These are phyloP conservation scores for Sesamia inferens DNA, from an alignment of 2,888 invertebrate species.

Conservation along the genomic window DNA sequence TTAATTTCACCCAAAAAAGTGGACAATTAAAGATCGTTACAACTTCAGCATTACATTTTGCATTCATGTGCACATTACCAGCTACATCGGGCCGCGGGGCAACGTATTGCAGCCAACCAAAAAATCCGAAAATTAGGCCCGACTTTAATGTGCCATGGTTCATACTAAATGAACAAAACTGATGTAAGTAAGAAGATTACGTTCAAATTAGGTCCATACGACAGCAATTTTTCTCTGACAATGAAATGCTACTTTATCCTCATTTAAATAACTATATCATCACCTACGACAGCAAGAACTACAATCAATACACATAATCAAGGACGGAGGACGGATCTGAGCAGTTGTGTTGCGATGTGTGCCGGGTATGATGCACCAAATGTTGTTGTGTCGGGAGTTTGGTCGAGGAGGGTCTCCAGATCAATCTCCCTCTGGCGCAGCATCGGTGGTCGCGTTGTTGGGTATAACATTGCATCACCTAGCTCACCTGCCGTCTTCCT, in stretches of 20 bases:
- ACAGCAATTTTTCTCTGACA: slow-evolving; percentile 18
- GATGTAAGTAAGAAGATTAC: neutral
- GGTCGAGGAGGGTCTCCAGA: no score
- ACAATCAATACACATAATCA: no score
- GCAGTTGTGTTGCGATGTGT: no score
- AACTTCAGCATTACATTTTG: neutral
- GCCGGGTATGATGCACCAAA: no score
- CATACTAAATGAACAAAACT: neutral
- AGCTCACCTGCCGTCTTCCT: no score
- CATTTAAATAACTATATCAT: neutral
- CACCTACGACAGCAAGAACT: neutral
- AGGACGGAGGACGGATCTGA: no score
- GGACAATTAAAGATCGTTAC: neutral
- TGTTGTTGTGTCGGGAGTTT: no score
- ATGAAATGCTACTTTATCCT: slow-evolving; percentile 33
- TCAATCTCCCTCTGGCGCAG: no score
- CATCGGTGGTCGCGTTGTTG: no score
- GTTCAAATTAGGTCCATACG: neutral
- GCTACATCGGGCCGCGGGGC: neutral
- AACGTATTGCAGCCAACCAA: neutral
- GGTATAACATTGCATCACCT: no score
- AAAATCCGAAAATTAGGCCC: neutral
- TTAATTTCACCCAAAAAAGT: no score
- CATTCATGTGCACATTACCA: neutral
- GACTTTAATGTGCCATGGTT: neutral